A percentile compares a stretch with the other conserved stretches of the same genome.
Conservation (phyloP, 2,797 vertebrate species). For the Masticophis lateralis region DNA sequence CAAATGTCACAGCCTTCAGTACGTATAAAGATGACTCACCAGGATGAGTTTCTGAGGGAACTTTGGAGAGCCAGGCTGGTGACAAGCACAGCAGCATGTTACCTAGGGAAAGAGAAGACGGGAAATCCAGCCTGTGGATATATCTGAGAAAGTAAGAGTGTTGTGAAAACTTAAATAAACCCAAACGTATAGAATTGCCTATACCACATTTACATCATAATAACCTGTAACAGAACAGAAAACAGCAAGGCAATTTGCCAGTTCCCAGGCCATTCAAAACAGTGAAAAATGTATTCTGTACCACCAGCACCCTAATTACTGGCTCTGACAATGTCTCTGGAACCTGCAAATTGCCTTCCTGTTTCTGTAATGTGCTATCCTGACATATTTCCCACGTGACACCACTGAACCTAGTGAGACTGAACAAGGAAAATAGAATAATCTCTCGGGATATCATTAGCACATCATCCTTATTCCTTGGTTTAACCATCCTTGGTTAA, state of each 20-base stretch:
- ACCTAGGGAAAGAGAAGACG: constrained; percentile 49
- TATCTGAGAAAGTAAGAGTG: neutral
- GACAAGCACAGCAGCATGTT: constrained; percentile 75
- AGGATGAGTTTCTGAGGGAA: constrained; percentile 40
- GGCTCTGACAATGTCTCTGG: neutral
- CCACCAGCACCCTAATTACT: neutral
- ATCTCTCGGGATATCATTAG: neutral
- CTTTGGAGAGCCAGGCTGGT: constrained; percentile 68
- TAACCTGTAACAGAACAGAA: neutral
- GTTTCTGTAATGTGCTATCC: neutral
- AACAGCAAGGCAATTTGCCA: neutral
- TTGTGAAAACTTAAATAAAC: neutral
- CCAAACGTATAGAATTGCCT: neutral
- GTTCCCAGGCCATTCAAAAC: neutral
- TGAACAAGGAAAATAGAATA: neutral
- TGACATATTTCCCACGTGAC: neutral
- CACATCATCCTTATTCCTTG: neutral
- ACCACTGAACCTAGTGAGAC: neutral
- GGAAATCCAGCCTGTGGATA: neutral
- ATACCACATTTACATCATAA: too few relatives aligned
- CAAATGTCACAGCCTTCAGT: constrained; percentile 72
- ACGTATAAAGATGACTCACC: constrained; percentile 62
- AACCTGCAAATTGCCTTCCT: neutral
- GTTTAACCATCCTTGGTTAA: too few relatives aligned
- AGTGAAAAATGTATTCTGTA: neutral